A percentile compares a stretch with the other conserved stretches of the same genome.
Evolutionary conservation across 2,113 vertebrate species (phyloP).

Genomic region (Equus przewalskii): DNA sequence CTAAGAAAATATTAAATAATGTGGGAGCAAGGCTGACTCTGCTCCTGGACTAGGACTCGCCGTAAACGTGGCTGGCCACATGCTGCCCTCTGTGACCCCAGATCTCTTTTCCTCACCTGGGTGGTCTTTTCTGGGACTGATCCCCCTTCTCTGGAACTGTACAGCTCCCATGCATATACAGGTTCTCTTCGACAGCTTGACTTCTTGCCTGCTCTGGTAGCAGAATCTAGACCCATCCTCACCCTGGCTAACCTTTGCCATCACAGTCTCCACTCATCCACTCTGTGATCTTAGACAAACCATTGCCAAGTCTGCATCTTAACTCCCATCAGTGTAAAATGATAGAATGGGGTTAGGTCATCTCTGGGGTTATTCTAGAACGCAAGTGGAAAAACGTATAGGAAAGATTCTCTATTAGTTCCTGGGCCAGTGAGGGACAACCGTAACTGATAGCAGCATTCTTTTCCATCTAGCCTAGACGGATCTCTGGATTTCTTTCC

Average conservation of each 20-base stretch:
- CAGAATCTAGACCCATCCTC: fast-evolving
- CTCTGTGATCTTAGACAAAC: neutral
- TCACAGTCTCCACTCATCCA: neutral
- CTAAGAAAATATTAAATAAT: fast-evolving
- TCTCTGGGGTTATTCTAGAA: neutral
- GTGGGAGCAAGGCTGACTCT: fast-evolving
- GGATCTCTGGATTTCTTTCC: neutral
- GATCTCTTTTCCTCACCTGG: neutral
- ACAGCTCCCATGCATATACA: fast-evolving
- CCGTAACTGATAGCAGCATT: fast-evolving
- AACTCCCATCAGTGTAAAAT: fast-evolving
- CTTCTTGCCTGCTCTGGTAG: no score
- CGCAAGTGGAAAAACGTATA: neutral
- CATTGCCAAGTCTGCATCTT: no score
- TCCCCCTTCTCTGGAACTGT: fast-evolving
- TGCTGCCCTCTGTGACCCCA: fast-evolving
- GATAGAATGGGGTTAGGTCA: neutral
- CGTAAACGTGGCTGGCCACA: fast-evolving
- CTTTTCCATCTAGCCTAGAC: no score
- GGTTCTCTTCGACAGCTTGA: fast-evolving
- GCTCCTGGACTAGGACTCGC: fast-evolving
- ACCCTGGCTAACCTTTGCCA: fast-evolving
- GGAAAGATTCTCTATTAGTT: neutral
- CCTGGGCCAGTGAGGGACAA: neutral
- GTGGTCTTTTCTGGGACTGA: neutral